phyloP scores from a whole-genome alignment of 2,888 invertebrate species.

The Balanococcus diminutus region DNA sequence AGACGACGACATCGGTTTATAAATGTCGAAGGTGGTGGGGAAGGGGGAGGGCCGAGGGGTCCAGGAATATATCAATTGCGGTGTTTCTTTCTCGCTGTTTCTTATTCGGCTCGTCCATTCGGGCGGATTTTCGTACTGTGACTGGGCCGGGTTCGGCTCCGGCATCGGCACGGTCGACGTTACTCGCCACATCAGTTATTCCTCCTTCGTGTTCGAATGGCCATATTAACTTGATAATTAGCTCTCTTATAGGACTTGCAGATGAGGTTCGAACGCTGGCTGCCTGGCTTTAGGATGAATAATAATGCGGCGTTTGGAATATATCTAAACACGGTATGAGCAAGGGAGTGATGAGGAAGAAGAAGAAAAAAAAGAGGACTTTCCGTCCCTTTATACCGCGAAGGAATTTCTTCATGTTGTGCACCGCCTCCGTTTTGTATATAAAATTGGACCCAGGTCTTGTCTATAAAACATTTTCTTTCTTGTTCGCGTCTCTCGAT shows the following conservation, averaged over 20 bases:
- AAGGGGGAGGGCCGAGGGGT: no score
- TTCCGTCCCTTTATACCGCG: constrained; percentile 47
- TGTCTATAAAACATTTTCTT: constrained; percentile 52
- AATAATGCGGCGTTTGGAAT: constrained; percentile 51
- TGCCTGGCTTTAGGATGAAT: constrained; percentile 53
- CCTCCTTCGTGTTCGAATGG: constrained; percentile 60
- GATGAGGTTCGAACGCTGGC: constrained; percentile 51
- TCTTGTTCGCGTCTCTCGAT: constrained; percentile 50
- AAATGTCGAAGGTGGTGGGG: no score
- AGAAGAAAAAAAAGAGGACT: constrained; percentile 48
- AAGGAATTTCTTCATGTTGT: constrained; percentile 39
- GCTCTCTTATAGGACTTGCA: constrained; percentile 63
- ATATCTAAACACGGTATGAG: constrained; percentile 37
- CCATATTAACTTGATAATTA: constrained; percentile 91
- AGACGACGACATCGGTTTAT: no score
- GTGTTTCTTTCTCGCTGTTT: constrained; percentile 58
- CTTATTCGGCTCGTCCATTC: constrained; percentile 57
- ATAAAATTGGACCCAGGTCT: constrained; percentile 55
- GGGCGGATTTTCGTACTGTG: constrained; percentile 60
- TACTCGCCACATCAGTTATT: constrained; percentile 59
- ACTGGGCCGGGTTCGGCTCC: no score
- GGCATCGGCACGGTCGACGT: constrained; percentile 59
- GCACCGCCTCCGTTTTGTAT: background rate
- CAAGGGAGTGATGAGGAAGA: no score
- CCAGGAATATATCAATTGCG: constrained; percentile 73